These are phyloP conservation scores for Crotophaga sulcirostris DNA, from an alignment of 2,113 vertebrate genomes.

Conservation along the genomic window DNA sequence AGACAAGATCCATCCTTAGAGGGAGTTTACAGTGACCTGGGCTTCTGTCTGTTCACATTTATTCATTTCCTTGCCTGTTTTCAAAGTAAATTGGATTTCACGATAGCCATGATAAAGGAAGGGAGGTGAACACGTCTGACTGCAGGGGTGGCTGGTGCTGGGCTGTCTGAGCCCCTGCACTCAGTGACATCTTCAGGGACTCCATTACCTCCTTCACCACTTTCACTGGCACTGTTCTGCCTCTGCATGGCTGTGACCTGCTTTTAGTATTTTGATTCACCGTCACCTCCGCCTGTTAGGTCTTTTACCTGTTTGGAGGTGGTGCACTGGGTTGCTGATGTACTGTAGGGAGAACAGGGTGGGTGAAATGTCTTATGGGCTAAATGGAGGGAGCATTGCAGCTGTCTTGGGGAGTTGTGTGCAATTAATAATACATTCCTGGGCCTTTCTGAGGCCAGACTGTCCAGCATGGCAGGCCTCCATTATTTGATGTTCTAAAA, in stretches of 20 bases:
- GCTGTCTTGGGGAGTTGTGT: background rate
- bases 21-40: background rate
- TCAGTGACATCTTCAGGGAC: background rate
- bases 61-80: conserved; percentile 6
- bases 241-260: background rate
- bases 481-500: background rate
- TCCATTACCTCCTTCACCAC: background rate
- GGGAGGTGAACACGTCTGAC: background rate
- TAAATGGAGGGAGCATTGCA: background rate
- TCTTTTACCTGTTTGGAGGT: background rate
- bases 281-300: background rate
- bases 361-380: background rate
- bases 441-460: background rate
- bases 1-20: background rate
- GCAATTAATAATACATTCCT: background rate
- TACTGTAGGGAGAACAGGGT: background rate
- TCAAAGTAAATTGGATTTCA: background rate
- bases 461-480: background rate
- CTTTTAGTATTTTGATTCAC: background rate
- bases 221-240: background rate
- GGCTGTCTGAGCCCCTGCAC: background rate
- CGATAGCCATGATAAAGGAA: background rate
- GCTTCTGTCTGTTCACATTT: background rate
- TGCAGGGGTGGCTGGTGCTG: background rate
- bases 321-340: background rate